Percentiles rank a stretch among this genome's conserved stretches.
Evolutionary conservation across 2,888 invertebrate species (phyloP).

Genomic region (Tricholauxania praeusta): DNA sequence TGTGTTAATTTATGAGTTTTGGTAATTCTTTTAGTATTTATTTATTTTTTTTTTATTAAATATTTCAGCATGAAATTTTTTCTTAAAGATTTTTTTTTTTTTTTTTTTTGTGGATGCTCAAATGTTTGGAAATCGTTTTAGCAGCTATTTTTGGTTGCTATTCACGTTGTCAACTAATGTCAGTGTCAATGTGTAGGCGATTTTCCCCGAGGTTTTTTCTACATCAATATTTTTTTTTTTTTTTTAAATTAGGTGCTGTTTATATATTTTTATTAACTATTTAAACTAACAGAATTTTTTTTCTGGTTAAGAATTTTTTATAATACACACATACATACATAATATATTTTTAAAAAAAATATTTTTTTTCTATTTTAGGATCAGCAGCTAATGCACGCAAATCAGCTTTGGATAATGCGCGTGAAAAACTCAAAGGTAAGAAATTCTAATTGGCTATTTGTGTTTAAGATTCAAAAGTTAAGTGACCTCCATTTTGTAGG

Average conservation of each 20-base stretch:
- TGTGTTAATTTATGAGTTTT: neutral
- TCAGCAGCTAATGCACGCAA: conserved; percentile 60
- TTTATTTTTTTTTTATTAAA: neutral
- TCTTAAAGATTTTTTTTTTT: conserved; percentile 10
- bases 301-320: conserved; percentile 7
- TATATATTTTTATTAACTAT: conserved; percentile 12
- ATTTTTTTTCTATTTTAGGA: conserved; percentile 51
- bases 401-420: conserved; percentile 56
- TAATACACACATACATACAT: conserved; percentile 11
- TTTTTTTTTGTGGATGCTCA: neutral
- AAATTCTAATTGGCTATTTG: neutral
- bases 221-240: conserved; percentile 2
- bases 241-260: conserved; percentile 7
- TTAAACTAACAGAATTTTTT: neutral
- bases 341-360: conserved; percentile 27
- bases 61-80: neutral
- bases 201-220: conserved; percentile 24
- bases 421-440: conserved; percentile 59
- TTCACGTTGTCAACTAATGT: conserved; percentile 48
- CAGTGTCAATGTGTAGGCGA: conserved; percentile 59
- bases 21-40: neutral
- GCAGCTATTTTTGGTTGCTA: neutral
- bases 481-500: too few relatives aligned
- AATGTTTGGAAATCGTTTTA: conserved; percentile 3
- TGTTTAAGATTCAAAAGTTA: too few relatives aligned